Evolutionary conservation across 2,113 vertebrate genomes (phyloP).

Genomic region (Pollachius pollachius): DNA sequence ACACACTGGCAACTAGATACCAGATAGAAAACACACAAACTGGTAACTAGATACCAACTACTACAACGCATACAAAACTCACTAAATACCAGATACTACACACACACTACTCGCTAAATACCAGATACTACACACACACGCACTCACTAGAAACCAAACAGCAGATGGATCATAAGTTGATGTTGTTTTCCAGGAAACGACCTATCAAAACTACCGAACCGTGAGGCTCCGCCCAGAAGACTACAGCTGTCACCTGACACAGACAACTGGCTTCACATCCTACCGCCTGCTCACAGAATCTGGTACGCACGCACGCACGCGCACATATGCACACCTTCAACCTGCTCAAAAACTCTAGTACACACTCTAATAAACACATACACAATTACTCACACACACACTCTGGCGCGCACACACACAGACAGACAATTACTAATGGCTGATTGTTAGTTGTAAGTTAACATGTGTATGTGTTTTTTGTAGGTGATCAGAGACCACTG

Average conservation of each 20-base stretch:
- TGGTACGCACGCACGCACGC: conserved; percentile 59
- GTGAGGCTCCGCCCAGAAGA: conserved; percentile 81
- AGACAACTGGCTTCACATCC: conserved; percentile 83
- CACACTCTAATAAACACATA: conserved; percentile 68
- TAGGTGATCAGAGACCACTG: neutral
- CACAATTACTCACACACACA: neutral
- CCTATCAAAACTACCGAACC: conserved; percentile 72
- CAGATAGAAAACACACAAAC: neutral
- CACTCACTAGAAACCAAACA: neutral
- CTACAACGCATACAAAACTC: neutral
- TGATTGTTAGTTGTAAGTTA: too few relatives aligned
- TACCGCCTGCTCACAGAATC: conserved; percentile 76
- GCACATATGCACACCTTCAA: neutral
- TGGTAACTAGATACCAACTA: neutral
- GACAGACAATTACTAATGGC: too few relatives aligned
- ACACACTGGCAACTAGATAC: neutral
- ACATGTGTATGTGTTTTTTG: neutral
- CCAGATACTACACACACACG: neutral
- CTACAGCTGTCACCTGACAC: conserved; percentile 79
- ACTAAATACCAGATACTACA: neutral
- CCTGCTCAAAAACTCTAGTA: too few relatives aligned
- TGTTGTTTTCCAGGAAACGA: conserved; percentile 69
- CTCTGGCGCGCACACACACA: neutral
- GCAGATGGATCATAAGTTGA: neutral
- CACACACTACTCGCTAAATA: neutral